Conservation (phyloP, 1,140 invertebrate genomes). For the Apolygus lucorum region DNA sequence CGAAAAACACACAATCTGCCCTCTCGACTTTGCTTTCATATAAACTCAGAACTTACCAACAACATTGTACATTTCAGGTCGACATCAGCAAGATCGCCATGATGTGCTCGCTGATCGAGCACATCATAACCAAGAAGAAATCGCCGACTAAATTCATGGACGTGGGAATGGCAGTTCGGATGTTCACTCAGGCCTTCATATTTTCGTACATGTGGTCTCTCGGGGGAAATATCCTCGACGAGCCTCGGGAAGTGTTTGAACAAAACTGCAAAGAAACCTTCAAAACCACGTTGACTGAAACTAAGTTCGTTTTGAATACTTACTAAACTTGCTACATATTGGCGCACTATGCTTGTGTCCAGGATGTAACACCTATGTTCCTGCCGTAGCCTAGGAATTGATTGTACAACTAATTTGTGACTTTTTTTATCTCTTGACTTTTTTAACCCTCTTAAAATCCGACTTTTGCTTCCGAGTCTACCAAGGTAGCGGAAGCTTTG, state of each 20-base stretch:
- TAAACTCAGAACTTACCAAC: no score
- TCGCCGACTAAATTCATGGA: constrained; percentile 43
- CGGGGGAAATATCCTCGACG: constrained; percentile 68
- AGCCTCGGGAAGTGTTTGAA: constrained; percentile 58
- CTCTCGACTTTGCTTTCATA: no score
- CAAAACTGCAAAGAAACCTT: constrained; percentile 38
- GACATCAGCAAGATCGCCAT: constrained; percentile 69
- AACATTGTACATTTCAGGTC: constrained; percentile 50
- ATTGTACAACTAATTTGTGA: no score
- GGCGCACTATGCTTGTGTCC: no score
- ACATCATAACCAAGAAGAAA: constrained; percentile 47
- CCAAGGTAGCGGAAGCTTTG: no score
- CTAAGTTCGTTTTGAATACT: constrained; percentile 32
- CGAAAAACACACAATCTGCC: no score
- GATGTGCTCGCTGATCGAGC: constrained; percentile 61
- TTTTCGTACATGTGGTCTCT: constrained; percentile 72
- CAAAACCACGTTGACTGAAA: constrained; percentile 28
- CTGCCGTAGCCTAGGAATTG: no score
- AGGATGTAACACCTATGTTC: no score
- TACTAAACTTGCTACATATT: no score
- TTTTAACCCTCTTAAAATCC: no score
- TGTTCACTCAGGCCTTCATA: constrained; percentile 60
- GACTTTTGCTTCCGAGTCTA: no score
- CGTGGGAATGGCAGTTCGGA: constrained; percentile 48
- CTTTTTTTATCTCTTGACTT: no score